Conservation (phyloP, 1,140 invertebrate genomes). For the Diprion similis region DNA sequence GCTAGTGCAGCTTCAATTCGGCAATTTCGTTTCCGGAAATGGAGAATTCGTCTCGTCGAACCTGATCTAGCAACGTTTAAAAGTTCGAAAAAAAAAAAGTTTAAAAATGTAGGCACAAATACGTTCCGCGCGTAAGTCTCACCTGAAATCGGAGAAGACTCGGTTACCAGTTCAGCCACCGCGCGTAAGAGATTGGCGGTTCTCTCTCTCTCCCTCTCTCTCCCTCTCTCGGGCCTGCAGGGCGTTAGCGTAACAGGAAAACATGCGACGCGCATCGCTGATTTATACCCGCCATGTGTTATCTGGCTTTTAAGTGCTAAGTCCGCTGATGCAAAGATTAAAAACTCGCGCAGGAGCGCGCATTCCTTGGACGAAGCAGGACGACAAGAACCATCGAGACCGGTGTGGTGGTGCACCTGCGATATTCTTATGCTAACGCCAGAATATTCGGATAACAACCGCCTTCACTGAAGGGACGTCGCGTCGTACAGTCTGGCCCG, state of each 20-base stretch:
- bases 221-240: not conserved
- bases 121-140: not conserved
- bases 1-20: too few species aligned
- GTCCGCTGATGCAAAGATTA: slow-evolving; percentile 15
- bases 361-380: not conserved
- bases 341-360: slow-evolving; percentile 10
- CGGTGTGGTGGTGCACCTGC: not conserved
- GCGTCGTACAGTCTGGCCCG: slow-evolving; percentile 3
- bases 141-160: not conserved
- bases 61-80: too few species aligned
- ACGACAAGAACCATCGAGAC: not conserved
- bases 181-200: not conserved
- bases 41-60: too few species aligned
- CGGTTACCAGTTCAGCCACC: not conserved
- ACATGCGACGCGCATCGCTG: not conserved
- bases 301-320: slow-evolving; percentile 16
- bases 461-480: not conserved
- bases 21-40: too few species aligned
- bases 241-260: slow-evolving; percentile 1
- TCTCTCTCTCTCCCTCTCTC: too few species aligned
- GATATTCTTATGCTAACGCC: slow-evolving; percentile 7
- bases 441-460: slow-evolving; percentile 4
- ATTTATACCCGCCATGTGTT: slow-evolving; percentile 14
- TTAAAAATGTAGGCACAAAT: too few species aligned
- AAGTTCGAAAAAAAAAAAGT: too few species aligned